phyloP scores from a whole-genome alignment of 1,140 invertebrate genomes.

The Caenorhabditis brenneri region DNA sequence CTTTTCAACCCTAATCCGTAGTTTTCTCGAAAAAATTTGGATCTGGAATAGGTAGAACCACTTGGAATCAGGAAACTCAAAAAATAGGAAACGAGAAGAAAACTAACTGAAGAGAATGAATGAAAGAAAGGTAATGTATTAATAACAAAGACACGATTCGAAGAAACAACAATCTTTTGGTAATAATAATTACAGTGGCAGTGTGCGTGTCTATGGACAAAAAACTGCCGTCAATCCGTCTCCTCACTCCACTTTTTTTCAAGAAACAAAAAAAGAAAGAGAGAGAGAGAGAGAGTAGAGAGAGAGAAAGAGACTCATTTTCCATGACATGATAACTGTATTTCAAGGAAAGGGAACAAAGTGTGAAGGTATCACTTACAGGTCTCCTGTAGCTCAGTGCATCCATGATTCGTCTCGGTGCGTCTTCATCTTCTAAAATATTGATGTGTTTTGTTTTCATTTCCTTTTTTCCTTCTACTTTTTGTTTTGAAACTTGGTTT shows the following conservation, averaged over 20 bases:
- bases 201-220: background rate
- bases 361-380: background rate
- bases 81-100: too few relatives aligned
- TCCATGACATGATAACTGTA: slow-evolving; percentile 3
- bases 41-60: too few relatives aligned
- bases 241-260: background rate
- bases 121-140: too few relatives aligned
- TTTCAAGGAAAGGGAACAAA: slow-evolving; percentile 29
- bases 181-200: slow-evolving; percentile 27
- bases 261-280: background rate
- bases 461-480: background rate
- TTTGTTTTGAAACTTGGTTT: background rate
- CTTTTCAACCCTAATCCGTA: too few relatives aligned
- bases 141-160: background rate
- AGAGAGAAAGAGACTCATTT: background rate
- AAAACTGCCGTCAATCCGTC: background rate
- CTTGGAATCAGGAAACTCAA: too few relatives aligned
- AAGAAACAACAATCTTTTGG: background rate
- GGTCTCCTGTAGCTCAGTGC: background rate
- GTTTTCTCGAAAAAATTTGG: too few relatives aligned
- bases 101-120: too few relatives aligned
- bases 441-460: background rate
- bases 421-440: slow-evolving; percentile 5
- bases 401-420: slow-evolving; percentile 25
- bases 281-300: background rate